These are phyloP conservation scores for Hippopotamus amphibius DNA, from an alignment of 2,113 vertebrate species.

Conservation along the genomic window DNA sequence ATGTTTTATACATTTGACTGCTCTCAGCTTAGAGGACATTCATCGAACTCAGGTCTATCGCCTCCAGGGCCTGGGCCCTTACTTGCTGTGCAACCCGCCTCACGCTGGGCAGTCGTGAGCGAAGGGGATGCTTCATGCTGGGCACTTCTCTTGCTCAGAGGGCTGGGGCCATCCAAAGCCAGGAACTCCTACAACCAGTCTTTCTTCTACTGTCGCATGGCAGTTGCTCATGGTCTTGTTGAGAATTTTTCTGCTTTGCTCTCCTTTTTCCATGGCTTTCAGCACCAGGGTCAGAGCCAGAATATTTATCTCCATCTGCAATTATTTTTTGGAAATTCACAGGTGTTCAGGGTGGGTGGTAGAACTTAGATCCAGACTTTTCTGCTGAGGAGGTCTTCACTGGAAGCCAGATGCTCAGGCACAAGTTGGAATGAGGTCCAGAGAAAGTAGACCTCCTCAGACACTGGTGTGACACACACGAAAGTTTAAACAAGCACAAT, in stretches of 20 bases:
- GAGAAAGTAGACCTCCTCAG: neutral
- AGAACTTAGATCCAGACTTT: constrained; percentile 40
- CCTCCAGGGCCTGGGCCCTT: neutral
- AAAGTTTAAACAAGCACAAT: neutral
- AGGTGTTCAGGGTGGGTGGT: neutral
- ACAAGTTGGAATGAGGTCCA: neutral
- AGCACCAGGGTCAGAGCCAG: constrained; percentile 51
- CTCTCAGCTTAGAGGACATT: neutral
- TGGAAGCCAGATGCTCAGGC: constrained; percentile 21
- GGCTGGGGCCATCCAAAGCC: neutral
- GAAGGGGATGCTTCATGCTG: neutral
- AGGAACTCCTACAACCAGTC: neutral
- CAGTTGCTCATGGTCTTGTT: neutral
- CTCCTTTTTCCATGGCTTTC: neutral
- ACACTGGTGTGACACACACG: neutral
- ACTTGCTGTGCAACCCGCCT: neutral
- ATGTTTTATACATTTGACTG: constrained; percentile 21
- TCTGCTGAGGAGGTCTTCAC: neutral
- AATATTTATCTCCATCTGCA: constrained; percentile 24
- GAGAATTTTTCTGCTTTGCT: neutral
- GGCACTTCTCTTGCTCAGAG: neutral
- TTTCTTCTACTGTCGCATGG: neutral
- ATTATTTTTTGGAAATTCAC: neutral
- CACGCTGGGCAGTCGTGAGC: neutral
- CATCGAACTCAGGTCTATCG: neutral